phyloP scores from a whole-genome alignment of 2,797 vertebrate species.

The Oreochromis mossambicus region DNA sequence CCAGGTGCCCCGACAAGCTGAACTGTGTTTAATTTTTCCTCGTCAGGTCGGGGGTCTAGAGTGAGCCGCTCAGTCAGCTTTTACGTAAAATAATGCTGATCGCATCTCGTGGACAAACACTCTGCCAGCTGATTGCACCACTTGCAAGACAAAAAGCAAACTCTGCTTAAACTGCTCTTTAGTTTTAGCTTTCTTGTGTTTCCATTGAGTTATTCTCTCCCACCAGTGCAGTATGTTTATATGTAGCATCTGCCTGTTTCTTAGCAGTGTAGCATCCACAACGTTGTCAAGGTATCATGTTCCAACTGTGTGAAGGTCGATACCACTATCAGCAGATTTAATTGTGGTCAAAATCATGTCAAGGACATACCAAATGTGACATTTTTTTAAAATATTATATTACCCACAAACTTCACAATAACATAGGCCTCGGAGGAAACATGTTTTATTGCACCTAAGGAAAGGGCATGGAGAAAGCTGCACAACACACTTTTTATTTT shows the following conservation, averaged over 20 bases:
- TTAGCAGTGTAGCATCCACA: background rate
- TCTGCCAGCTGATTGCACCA: background rate
- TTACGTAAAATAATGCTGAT: rapidly evolving
- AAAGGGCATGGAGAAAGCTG: background rate
- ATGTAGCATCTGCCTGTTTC: background rate
- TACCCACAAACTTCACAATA: background rate
- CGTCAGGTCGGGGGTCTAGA: background rate
- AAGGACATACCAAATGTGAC: background rate
- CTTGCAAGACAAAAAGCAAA: background rate
- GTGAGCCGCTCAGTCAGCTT: background rate
- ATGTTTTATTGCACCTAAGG: background rate
- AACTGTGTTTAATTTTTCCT: background rate
- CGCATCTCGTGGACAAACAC: background rate
- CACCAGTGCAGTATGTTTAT: background rate
- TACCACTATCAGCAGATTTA: background rate
- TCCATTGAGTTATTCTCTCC: background rate
- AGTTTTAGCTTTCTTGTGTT: background rate
- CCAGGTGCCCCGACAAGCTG: background rate
- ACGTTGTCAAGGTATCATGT: background rate
- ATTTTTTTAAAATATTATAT: background rate
- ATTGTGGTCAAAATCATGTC: background rate
- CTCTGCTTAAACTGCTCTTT: background rate
- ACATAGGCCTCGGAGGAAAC: background rate
- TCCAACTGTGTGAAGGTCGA: background rate
- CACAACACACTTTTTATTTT: no score